Percentiles rank a stretch among this genome's conserved stretches.
Conservation (phyloP, 2,797 vertebrate genomes). For the Lepidocolaptes lacrymiger region DNA sequence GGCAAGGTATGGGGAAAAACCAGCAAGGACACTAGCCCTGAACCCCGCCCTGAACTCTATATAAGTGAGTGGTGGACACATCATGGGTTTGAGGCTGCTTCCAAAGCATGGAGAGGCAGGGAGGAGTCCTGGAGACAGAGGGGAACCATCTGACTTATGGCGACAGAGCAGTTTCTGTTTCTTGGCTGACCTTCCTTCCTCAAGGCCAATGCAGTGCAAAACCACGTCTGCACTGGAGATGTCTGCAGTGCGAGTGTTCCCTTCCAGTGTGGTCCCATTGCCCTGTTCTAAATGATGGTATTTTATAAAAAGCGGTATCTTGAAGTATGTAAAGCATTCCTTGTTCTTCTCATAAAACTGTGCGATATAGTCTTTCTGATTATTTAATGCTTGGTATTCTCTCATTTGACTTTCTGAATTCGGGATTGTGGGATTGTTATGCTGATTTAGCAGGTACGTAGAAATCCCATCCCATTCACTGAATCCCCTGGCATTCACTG, state of each 20-base stretch:
- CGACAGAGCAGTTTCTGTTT: neutral
- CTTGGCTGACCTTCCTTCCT: neutral
- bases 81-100: neutral
- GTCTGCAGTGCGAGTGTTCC: neutral
- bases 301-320: constrained; percentile 43
- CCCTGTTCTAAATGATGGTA: constrained; percentile 38
- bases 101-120: neutral
- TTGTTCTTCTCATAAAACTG: constrained; percentile 69
- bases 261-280: neutral
- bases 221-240: neutral
- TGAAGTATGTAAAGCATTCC: constrained; percentile 71
- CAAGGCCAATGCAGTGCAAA: neutral
- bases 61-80: neutral
- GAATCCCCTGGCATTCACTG: neutral
- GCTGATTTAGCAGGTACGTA: constrained; percentile 45
- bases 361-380: constrained; percentile 55
- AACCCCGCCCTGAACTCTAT: neutral
- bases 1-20: neutral
- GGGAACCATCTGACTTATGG: neutral
- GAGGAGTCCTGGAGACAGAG: neutral
- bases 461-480: constrained; percentile 4
- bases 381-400: constrained; percentile 38
- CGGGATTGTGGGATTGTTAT: constrained; percentile 1
- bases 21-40: neutral
- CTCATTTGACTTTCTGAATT: constrained; percentile 8